Evolutionary conservation across 2,888 invertebrate species (phyloP).

Genomic region (Axea sp.): DNA sequence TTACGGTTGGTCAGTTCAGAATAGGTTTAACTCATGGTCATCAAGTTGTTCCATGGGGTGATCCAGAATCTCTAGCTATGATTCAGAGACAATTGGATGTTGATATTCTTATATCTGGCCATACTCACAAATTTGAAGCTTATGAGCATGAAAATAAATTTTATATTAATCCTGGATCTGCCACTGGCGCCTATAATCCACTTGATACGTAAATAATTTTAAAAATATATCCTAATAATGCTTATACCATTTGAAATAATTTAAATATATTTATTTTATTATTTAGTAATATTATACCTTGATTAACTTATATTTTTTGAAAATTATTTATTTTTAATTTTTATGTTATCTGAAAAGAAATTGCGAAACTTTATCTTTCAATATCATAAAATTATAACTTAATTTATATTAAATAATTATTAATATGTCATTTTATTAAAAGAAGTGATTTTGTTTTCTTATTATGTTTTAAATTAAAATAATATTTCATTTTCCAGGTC

Average conservation of each 20-base stretch:
- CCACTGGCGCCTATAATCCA: slow-evolving; percentile 98
- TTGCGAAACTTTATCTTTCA: too few relatives aligned
- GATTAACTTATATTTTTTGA: too few relatives aligned
- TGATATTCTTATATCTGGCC: slow-evolving; percentile 98
- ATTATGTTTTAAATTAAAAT: too few relatives aligned
- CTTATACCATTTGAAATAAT: too few relatives aligned
- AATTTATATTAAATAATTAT: too few relatives aligned
- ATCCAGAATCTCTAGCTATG: slow-evolving; percentile 94
- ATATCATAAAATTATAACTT: too few relatives aligned
- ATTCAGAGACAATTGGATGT: slow-evolving; percentile 98
- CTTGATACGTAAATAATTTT: slow-evolving; percentile 87
- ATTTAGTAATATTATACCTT: too few relatives aligned
- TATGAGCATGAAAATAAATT: slow-evolving; percentile 99
- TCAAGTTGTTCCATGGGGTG: slow-evolving; percentile 98
- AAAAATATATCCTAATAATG: background rate
- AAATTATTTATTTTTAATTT: too few relatives aligned
- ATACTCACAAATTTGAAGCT: slow-evolving; percentile 98
- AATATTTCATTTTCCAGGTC: too few relatives aligned
- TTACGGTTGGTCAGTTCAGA: slow-evolving; percentile 98
- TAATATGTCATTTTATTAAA: too few relatives aligned
- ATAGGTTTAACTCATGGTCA: slow-evolving; percentile 99
- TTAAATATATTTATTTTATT: too few relatives aligned
- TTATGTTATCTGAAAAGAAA: too few relatives aligned
- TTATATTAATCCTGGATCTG: slow-evolving; percentile 99
- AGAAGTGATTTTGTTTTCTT: background rate